These are phyloP conservation scores for Sarotherodon lohbergeri DNA, from an alignment of 2,113 vertebrate genomes.

Conservation along the genomic window DNA sequence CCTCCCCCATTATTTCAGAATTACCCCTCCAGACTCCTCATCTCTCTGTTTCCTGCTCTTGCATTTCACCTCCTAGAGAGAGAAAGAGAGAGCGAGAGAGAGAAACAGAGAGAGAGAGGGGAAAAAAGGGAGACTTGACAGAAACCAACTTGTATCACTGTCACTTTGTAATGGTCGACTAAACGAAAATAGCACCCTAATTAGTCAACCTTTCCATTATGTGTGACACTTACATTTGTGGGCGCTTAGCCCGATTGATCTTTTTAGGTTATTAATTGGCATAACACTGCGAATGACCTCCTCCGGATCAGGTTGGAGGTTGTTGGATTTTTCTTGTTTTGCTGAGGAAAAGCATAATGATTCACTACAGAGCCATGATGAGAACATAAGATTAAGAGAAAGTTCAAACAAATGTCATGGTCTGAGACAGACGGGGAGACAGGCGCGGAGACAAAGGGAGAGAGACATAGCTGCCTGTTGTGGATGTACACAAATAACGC, in stretches of 20 bases:
- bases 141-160: background rate
- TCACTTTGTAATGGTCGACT: background rate
- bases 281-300: slow-evolving; percentile 4
- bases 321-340: background rate
- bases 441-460: slow-evolving; percentile 11
- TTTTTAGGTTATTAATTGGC: slow-evolving; percentile 21
- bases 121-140: background rate
- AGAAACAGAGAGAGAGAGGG: background rate
- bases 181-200: slow-evolving; percentile 5
- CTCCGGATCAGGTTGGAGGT: background rate
- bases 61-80: background rate
- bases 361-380: background rate
- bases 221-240: background rate
- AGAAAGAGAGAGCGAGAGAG: background rate
- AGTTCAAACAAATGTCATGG: slow-evolving; percentile 54
- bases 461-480: background rate
- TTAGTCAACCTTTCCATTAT: slow-evolving; percentile 1
- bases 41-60: background rate
- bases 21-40: background rate
- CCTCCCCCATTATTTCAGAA: slow-evolving; percentile 19
- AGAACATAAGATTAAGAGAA: slow-evolving; percentile 35
- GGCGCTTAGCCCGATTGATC: background rate
- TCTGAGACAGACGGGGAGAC: slow-evolving; percentile 1
- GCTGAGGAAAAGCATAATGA: background rate
- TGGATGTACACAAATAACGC: slow-evolving; percentile 27